Evolutionary conservation across 2,888 invertebrate genomes (phyloP).

Genomic region (Ophion costatus): DNA sequence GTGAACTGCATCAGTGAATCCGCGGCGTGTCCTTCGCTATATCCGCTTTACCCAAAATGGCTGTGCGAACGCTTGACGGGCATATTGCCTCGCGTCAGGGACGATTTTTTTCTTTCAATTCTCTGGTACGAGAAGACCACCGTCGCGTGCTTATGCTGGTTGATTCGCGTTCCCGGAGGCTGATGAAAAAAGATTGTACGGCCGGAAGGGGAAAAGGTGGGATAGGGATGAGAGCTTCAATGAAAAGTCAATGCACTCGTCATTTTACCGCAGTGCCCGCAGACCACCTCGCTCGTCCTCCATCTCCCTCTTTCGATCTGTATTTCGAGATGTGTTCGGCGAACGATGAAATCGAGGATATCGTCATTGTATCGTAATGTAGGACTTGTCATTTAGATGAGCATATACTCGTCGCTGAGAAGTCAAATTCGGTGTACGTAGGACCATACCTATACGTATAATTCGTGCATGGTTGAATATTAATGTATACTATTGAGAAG

Average conservation of each 20-base stretch:
- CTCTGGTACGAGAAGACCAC: neutral
- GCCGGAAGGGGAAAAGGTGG: neutral
- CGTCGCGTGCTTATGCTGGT: neutral
- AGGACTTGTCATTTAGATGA: too few relatives aligned
- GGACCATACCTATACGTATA: neutral
- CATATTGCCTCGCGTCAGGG: constrained; percentile 40
- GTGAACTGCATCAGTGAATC: constrained; percentile 42
- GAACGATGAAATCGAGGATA: too few relatives aligned
- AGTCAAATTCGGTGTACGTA: too few relatives aligned
- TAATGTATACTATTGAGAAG: constrained; percentile 24
- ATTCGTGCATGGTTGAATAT: neutral
- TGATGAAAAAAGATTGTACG: constrained; percentile 14
- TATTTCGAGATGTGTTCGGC: neutral
- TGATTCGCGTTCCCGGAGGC: constrained; percentile 10
- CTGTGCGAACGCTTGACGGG: constrained; percentile 42
- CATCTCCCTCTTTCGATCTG: neutral
- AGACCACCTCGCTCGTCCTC: too few relatives aligned
- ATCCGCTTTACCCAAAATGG: constrained; percentile 27
- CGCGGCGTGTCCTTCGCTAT: neutral
- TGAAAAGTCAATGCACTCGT: constrained; percentile 64
- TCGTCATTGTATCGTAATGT: too few relatives aligned
- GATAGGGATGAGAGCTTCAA: constrained; percentile 33
- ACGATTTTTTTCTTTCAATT: neutral
- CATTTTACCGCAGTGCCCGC: constrained; percentile 3
- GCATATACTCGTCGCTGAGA: too few relatives aligned